Percentiles rank a stretch among this genome's conserved stretches.
Evolutionary conservation across 2,888 invertebrate genomes (phyloP).

Genomic region (Chironomus tentans): DNA sequence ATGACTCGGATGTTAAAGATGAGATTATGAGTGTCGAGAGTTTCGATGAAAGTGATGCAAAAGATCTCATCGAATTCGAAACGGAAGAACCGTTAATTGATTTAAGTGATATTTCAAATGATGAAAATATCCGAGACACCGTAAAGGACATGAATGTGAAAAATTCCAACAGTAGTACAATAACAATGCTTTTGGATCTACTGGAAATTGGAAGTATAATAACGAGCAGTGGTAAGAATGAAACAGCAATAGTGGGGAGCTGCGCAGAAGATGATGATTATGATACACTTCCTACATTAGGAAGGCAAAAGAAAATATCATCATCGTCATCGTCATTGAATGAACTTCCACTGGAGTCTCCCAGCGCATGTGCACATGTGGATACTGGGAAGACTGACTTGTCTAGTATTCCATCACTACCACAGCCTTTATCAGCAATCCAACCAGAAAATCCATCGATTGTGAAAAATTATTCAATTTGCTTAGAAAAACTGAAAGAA

Average conservation of each 20-base stretch:
- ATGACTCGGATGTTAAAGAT: neutral
- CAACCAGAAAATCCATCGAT: conserved; percentile 27
- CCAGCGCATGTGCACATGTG: conserved; percentile 20
- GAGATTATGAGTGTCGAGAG: neutral
- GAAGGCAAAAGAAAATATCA: neutral
- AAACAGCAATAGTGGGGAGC: conserved; percentile 11
- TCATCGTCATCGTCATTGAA: conserved; percentile 20
- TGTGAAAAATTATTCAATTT: conserved; percentile 15
- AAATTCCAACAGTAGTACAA: conserved; percentile 21
- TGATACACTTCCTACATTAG: conserved; percentile 3
- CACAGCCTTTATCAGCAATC: conserved; percentile 22
- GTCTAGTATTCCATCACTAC: conserved; percentile 13
- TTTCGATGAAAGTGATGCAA: neutral
- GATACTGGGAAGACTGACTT: conserved; percentile 12
- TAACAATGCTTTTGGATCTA: conserved; percentile 13
- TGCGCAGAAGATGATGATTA: conserved; percentile 9
- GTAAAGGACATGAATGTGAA: conserved; percentile 12
- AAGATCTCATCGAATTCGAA: conserved; percentile 16
- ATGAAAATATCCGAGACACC: conserved; percentile 7
- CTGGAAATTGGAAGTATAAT: conserved; percentile 18
- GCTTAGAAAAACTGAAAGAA: neutral
- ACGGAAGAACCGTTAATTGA: conserved; percentile 21
- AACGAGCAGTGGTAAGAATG: neutral
- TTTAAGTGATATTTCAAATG: neutral
- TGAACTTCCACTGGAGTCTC: conserved; percentile 11